A percentile compares a stretch with the other conserved stretches of the same genome.
phyloP scores from a whole-genome alignment of 1,140 invertebrate species.

The Caenorhabditis inopinata region DNA sequence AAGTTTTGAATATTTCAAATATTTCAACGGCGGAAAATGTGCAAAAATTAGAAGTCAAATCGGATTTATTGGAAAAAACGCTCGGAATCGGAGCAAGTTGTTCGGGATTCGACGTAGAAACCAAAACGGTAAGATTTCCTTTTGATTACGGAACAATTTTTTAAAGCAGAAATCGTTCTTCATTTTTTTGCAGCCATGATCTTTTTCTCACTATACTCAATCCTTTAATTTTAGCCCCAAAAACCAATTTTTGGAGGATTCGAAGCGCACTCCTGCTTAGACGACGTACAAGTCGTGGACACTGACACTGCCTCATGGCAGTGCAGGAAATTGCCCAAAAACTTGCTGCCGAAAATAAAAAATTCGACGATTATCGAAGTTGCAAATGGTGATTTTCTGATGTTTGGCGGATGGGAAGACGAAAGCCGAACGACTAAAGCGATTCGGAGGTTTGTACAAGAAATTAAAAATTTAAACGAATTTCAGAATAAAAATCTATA shows the following conservation, averaged over 20 bases:
- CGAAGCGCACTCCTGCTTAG: neutral
- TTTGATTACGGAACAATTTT: no score
- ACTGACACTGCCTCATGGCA: neutral
- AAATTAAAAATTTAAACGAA: no score
- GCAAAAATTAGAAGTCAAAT: neutral
- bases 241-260: constrained; percentile 18
- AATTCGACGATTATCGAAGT: neutral
- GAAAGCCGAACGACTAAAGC: neutral
- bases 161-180: no score
- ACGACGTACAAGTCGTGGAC: neutral
- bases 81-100: neutral
- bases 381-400: neutral
- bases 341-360: constrained; percentile 7
- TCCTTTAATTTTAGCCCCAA: neutral
- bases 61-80: neutral
- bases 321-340: neutral
- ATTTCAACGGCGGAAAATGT: no score
- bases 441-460: neutral
- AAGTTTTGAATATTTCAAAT: neutral
- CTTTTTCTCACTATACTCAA: no score
- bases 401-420: constrained; percentile 25
- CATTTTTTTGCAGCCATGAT: no score
- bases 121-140: neutral
- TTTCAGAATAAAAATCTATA: no score
- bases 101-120: neutral